These are phyloP conservation scores for Blastobasis lacticolella DNA, from an alignment of 2,888 invertebrate species.

Conservation along the genomic window DNA sequence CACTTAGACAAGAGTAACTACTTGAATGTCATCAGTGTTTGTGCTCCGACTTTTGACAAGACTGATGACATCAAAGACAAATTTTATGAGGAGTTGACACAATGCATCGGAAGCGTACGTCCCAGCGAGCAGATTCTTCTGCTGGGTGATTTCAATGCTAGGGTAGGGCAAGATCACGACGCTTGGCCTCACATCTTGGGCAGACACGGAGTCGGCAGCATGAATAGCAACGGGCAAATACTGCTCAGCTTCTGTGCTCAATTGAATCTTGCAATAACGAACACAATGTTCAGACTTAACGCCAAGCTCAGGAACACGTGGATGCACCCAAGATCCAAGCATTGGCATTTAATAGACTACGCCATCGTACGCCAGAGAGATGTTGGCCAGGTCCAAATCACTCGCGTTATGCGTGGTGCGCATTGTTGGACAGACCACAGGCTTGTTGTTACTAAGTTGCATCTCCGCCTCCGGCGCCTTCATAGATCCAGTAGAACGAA, in stretches of 20 bases:
- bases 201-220: conserved; percentile 20
- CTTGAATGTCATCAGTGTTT: background rate
- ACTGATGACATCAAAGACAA: conserved; percentile 1
- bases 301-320: conserved; percentile 21
- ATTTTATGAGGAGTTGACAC: conserved; percentile 1
- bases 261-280: conserved; percentile 13
- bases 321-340: conserved; percentile 24
- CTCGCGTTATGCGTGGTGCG: conserved; percentile 20
- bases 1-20: background rate
- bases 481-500: conserved; percentile 1
- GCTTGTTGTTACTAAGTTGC: conserved; percentile 14
- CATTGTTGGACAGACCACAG: conserved; percentile 18
- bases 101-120: background rate
- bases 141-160: conserved; percentile 14
- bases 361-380: too few species aligned
- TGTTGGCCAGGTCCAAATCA: conserved; percentile 15
- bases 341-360: conserved; percentile 21
- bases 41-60: background rate
- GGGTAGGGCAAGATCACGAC: conserved; percentile 10
- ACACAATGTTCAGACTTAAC: conserved; percentile 19
- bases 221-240: conserved; percentile 20
- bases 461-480: conserved; percentile 4
- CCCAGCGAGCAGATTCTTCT: conserved; percentile 9
- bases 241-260: conserved; percentile 19
- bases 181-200: conserved; percentile 17